Conservation (phyloP, 2,797 vertebrate genomes). For the Gila robusta region DNA sequence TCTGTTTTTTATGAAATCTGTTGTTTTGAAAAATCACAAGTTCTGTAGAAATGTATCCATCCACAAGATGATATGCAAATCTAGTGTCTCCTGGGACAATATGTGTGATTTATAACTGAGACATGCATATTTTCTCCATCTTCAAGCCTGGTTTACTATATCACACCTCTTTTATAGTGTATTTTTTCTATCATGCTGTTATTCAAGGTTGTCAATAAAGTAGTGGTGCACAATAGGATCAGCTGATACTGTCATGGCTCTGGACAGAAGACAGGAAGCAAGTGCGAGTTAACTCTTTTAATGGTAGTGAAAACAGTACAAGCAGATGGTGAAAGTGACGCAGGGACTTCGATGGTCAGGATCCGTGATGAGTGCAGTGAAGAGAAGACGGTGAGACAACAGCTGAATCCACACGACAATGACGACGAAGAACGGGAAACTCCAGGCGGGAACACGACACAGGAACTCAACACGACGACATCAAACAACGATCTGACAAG, state of each 20-base stretch:
- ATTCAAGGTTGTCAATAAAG: slow-evolving; percentile 5
- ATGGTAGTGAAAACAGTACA: too few relatives aligned
- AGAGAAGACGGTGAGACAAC: too few relatives aligned
- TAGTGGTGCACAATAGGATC: not conserved
- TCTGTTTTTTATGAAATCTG: not conserved
- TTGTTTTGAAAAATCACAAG: slow-evolving; percentile 34
- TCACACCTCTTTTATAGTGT: not conserved
- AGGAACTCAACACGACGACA: too few relatives aligned
- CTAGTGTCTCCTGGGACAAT: not conserved
- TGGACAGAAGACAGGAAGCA: too few relatives aligned
- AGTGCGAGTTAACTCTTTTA: too few relatives aligned
- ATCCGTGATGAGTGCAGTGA: too few relatives aligned
- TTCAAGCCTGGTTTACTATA: not conserved
- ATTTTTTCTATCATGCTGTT: slow-evolving; percentile 1
- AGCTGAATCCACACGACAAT: too few relatives aligned
- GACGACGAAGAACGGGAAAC: too few relatives aligned
- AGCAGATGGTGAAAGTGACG: too few relatives aligned
- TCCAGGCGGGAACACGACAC: too few relatives aligned
- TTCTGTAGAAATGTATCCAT: not conserved
- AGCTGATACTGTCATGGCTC: not conserved
- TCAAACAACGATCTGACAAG: too few relatives aligned
- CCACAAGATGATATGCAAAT: slow-evolving; percentile 8
- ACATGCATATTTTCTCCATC: not conserved
- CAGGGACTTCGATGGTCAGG: too few relatives aligned
- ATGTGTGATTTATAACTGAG: not conserved